Evolutionary conservation across 1,140 invertebrate species (phyloP).

Genomic region (Pseudomyrmex pallidus): DNA sequence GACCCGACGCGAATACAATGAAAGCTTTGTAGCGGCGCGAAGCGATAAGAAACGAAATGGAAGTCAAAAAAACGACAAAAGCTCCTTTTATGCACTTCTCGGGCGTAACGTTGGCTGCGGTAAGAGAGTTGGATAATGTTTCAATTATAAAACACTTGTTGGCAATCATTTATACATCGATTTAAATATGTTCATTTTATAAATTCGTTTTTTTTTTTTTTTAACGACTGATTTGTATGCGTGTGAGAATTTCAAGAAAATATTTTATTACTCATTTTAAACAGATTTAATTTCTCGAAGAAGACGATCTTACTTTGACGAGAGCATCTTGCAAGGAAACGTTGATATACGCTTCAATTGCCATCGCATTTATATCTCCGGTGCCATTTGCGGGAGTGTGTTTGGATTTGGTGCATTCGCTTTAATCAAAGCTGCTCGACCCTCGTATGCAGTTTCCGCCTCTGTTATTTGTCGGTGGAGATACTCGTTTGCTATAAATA

Average conservation of each 20-base stretch:
- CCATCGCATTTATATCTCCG: not conserved
- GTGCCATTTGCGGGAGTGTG: constrained; percentile 58
- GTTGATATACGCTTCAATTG: not conserved
- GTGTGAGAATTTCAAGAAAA: not conserved
- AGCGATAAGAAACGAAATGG: constrained; percentile 15
- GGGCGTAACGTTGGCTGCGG: not conserved
- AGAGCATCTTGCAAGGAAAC: not conserved
- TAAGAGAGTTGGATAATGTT: not conserved
- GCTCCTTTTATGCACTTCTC: constrained; percentile 40
- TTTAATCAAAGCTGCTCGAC: constrained; percentile 65
- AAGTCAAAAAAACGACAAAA: constrained; percentile 33
- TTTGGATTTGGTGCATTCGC: constrained; percentile 61
- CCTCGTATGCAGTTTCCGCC: not conserved
- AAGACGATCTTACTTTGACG: no score
- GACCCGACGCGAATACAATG: constrained; percentile 32
- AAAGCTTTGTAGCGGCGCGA: constrained; percentile 17
- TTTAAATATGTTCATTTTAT: not conserved
- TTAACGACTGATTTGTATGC: not conserved
- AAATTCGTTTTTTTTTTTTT: not conserved
- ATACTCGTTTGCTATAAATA: constrained; percentile 39
- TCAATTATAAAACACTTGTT: constrained; percentile 39
- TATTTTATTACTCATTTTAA: not conserved
- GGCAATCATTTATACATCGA: not conserved
- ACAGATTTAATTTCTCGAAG: not conserved
- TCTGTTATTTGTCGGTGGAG: constrained; percentile 26